Base-by-base conservation (phyloP, 2,113 vertebrate genomes). In the Cyanoliseus patagonus region DNA sequence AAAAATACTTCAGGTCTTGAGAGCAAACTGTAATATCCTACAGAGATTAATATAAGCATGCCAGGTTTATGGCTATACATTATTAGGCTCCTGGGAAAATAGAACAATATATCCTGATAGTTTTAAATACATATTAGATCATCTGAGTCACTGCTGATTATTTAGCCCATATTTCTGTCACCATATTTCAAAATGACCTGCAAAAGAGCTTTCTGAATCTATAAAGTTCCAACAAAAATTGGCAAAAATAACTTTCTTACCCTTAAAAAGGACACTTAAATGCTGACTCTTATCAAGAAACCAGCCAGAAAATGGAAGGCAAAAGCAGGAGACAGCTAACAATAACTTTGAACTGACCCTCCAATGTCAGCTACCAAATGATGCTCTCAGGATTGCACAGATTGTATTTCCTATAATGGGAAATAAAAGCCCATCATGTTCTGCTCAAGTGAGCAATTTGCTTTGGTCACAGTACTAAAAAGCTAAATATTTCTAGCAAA, bases 11-110 rank as follows among this genome's bases (percentile, higher is more conserved):
- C 66, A 83, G 53, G 68, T 96, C 73, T 90, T 70, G 69, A 96
- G 46, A 79, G 78, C 78, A 94, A 97, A 95, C 61, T 80, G 75
- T 82, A 97, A 95, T 81, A 94, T 83, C 80, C 95, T 97, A 75
- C 14, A 74, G 92, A 93, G 95, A 96, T 75, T 95, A 95, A 86
- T 68, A 91, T 88, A 86, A 95, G 86, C 61, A 92, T 88, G 82
- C 91, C 74, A 94, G 90, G 78, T 94, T 97, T 97, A 96, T 92
- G 84, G 90, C 78, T 87, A 83, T 97, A 86, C 57, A 41, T 95
- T 97, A 97, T 97, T 93, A 95, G 91, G 91, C 89, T 96, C 88
- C 85, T 96, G 92, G 90, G 81, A 82, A 97, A 96, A 88, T 33
- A 93, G 66, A 97, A 97, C 95, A 97, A 90, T 91, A 87, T 91